Percentiles rank a stretch among this genome's conserved stretches.
Conservation (phyloP, 2,888 invertebrate genomes). For the Gymnocheta viridis region DNA sequence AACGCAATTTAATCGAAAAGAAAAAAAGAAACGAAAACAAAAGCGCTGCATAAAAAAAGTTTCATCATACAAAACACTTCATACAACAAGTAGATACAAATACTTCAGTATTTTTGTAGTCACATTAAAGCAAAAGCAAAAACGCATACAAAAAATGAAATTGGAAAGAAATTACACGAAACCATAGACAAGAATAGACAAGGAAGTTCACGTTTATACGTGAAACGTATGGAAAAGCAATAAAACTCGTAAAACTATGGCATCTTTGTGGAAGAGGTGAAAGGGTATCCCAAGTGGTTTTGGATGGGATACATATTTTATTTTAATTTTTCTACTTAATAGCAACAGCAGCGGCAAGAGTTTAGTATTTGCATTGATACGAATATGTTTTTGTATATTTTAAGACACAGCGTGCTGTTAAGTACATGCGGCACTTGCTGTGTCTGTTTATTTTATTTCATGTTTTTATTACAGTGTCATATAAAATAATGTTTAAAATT, state of each 20-base stretch:
- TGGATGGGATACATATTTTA: neutral
- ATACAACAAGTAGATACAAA: conserved; percentile 24
- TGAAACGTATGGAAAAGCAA: conserved; percentile 26
- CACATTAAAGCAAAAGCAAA: conserved; percentile 16
- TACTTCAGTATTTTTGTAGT: conserved; percentile 31
- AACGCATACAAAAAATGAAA: neutral
- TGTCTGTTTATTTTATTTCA: conserved; percentile 43
- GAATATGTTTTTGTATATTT: conserved; percentile 2
- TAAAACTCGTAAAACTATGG: conserved; percentile 27
- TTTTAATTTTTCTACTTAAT: neutral
- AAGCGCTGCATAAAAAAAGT: conserved; percentile 28
- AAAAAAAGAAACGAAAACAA: neutral
- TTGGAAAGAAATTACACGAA: conserved; percentile 43
- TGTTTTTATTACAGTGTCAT: conserved; percentile 56
- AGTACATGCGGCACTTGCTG: conserved; percentile 61
- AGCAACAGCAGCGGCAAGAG: neutral
- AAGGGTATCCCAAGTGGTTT: conserved; percentile 53
- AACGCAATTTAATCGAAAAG: conserved; percentile 20
- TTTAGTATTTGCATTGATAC: conserved; percentile 27
- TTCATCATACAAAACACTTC: conserved; percentile 52
- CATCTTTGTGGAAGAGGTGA: conserved; percentile 35
- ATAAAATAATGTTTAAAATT: conserved; percentile 48
- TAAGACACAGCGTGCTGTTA: conserved; percentile 53
- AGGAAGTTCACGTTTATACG: conserved; percentile 17
- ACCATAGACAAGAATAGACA: conserved; percentile 45